Evolutionary conservation across 2,113 vertebrate species (phyloP), one percentile per base, ranked within the genome.

Genomic region (Fulica atra): DNA sequence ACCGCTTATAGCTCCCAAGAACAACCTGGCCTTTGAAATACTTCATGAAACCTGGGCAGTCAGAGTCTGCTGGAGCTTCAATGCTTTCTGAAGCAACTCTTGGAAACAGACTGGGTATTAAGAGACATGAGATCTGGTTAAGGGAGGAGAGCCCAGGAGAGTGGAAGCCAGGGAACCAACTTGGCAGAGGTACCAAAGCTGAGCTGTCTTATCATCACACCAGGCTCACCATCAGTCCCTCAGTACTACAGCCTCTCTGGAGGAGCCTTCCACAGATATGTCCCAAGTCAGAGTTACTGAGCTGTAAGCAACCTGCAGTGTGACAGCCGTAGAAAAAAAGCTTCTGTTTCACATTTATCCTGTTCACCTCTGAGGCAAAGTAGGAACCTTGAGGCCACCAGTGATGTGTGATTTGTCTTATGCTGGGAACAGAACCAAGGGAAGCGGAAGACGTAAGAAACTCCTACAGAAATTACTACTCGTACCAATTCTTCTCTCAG

Each of bases 121-220:
- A 91, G 77, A 89, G 69, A 83, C 28, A 89, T 28, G 68, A 40
- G 40, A 2, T 0, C 1, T 65, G 69, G 69, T 76, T 71, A 80
- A 63, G 71, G 56, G 54, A 87, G 85, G 7, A 65, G 95, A 84
- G 60, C 8, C 73, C 81, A 78, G 81, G 81, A 96, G 68, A 92
- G 54, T 16, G 92, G 81, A 78, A 68, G 59, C 76, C 54, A 72
- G 42, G 35, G 40, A 79, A 89, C 86, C 93, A 93, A 56, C 56
- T 85, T 88, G 93, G 93, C 93, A 93, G 42, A 74, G 74, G 70
- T 61, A 74, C 72, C 59, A 86, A 80, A 86, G 72, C 71, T 9
- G 44, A 94, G 78, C 1, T 53, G 38, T 64, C 83, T 77, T 76
- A 91, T 76, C 68, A 44, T 38, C 84, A 46, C 80, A 56, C 56